Evolutionary conservation across 2,888 invertebrate species (phyloP).

Genomic region (Cancer borealis): DNA sequence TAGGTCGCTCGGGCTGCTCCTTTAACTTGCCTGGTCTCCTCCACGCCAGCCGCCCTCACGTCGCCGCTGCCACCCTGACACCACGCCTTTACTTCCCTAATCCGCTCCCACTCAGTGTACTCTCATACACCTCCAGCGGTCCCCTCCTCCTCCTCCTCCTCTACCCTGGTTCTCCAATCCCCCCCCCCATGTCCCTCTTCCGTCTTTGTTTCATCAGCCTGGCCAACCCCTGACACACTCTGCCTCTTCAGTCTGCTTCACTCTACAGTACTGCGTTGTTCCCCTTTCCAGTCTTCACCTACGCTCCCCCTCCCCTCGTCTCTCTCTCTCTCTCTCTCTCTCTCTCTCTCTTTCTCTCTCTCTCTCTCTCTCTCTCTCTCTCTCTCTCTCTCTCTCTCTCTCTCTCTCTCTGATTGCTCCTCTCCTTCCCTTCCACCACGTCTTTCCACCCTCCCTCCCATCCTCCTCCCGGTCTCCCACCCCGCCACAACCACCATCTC

Average conservation of each 20-base stretch:
- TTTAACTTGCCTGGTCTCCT: constrained; percentile 7
- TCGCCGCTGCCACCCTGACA: constrained; percentile 5
- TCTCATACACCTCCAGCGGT: constrained; percentile 33
- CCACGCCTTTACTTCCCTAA: not conserved
- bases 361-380: not conserved
- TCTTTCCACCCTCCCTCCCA: not conserved
- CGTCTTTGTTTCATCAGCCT: constrained; percentile 21
- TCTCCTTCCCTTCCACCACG: constrained; percentile 19
- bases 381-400: not conserved
- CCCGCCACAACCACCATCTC: constrained; percentile 34
- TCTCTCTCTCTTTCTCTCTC: constrained; percentile 25
- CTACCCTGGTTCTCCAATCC: not conserved
- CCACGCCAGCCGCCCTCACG: constrained; percentile 23
- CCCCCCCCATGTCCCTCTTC: not conserved
- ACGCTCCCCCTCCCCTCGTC: not conserved
- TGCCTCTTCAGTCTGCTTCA: not conserved
- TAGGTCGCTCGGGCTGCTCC: constrained; percentile 51
- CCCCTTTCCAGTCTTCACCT: constrained; percentile 15
- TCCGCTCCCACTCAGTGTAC: constrained; percentile 22
- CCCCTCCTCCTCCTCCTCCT: not conserved
- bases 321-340: not conserved
- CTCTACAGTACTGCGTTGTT: constrained; percentile 33
- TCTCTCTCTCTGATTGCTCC: constrained; percentile 31
- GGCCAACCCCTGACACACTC: constrained; percentile 12
- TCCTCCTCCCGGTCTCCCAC: not conserved